phyloP scores from a whole-genome alignment of 2,113 vertebrate genomes.

The Strix uralensis region DNA sequence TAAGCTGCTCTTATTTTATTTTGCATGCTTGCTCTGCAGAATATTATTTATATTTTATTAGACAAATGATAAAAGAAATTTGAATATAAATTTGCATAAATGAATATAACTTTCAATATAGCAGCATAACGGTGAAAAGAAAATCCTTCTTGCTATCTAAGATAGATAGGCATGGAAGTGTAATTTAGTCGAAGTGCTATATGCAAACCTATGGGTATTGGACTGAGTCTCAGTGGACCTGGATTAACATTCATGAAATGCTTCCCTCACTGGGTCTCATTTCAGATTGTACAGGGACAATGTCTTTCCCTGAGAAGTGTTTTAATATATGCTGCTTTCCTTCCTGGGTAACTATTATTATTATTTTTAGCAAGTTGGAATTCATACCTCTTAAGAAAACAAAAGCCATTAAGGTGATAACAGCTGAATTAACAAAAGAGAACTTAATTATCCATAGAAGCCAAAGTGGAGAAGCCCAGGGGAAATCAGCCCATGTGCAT shows the following conservation, averaged over 20 bases:
- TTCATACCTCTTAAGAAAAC: neutral
- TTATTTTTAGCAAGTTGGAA: neutral
- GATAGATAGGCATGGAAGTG: neutral
- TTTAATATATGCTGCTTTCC: neutral
- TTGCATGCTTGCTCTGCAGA: neutral
- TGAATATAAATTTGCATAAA: neutral
- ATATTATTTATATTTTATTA: neutral
- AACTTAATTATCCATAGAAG: neutral
- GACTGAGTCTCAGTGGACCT: neutral
- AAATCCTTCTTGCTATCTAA: neutral
- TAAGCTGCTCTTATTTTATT: neutral
- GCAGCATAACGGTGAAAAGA: neutral
- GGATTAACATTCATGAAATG: neutral
- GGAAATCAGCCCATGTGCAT: accelerated
- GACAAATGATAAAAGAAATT: neutral
- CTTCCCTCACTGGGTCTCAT: neutral
- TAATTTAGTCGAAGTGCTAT: neutral
- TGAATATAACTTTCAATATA: neutral
- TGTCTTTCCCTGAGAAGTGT: neutral
- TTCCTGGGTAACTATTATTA: neutral
- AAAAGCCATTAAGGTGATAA: neutral
- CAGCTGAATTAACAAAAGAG: neutral
- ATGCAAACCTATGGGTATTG: neutral
- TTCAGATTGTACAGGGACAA: neutral
- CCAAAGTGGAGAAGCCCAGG: neutral